phyloP scores from a whole-genome alignment of 2,797 vertebrate species.

The Triplophysa bombifrons region DNA sequence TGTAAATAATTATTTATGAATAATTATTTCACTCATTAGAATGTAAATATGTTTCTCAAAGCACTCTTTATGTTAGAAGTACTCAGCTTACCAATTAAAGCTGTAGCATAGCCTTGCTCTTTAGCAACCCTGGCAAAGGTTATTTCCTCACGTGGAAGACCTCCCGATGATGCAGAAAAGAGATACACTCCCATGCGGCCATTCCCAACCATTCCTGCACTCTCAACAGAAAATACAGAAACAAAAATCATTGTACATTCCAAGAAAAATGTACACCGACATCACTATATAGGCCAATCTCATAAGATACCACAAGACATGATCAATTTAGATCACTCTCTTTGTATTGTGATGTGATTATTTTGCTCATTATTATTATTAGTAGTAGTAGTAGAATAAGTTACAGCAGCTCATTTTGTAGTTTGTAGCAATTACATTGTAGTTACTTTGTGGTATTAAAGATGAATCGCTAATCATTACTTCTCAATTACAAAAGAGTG shows the following conservation, averaged over 20 bases:
- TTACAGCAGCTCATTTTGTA: not conserved
- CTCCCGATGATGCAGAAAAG: slow-evolving; percentile 85
- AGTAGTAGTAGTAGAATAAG: not conserved
- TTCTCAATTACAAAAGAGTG: not conserved
- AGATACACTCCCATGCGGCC: slow-evolving; percentile 74
- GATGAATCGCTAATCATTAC: not conserved
- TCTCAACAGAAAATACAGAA: not conserved
- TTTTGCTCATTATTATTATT: not conserved
- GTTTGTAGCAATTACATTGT: too few species aligned
- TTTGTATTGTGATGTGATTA: not conserved
- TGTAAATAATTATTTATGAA: too few species aligned
- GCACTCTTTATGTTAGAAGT: not conserved
- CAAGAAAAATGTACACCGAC: not conserved
- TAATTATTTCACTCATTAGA: not conserved
- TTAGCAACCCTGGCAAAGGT: slow-evolving; percentile 83
- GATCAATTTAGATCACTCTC: not conserved
- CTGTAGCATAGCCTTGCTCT: slow-evolving; percentile 83
- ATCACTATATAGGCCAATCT: not conserved
- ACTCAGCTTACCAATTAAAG: slow-evolving; percentile 81
- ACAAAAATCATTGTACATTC: slow-evolving; percentile 2
- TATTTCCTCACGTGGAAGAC: slow-evolving; percentile 82
- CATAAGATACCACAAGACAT: not conserved
- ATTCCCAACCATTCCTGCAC: slow-evolving; percentile 47
- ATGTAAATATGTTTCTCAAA: not conserved
- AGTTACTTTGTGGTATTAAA: too few species aligned